These are phyloP conservation scores for Tetranychus cinnabarinus DNA, from an alignment of 1,140 invertebrate species.

Conservation along the genomic window DNA sequence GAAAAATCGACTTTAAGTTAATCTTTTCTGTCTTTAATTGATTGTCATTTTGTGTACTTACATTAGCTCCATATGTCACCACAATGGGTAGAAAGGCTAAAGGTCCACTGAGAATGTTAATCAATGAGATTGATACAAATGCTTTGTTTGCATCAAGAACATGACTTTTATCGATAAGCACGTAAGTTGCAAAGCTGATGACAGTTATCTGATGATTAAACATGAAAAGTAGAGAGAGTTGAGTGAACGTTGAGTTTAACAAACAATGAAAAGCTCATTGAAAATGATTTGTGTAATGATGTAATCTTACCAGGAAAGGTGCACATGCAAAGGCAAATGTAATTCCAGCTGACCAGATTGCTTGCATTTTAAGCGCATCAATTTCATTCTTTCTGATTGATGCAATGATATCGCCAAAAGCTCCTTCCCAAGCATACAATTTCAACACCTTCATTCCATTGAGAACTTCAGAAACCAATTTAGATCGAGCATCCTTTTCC, in stretches of 20 bases:
- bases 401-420: slow-evolving; percentile 12
- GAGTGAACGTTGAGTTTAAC: background rate
- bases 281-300: background rate
- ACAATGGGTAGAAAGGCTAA: slow-evolving; percentile 11
- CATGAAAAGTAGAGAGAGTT: too few species aligned
- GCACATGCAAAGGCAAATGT: slow-evolving; percentile 11
- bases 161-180: slow-evolving; percentile 22
- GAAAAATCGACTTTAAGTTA: background rate
- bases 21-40: background rate
- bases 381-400: slow-evolving; percentile 1
- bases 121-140: slow-evolving; percentile 34
- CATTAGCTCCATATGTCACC: background rate
- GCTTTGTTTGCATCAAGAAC: slow-evolving; percentile 34
- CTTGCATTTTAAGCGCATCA: background rate
- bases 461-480: slow-evolving; percentile 20
- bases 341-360: background rate
- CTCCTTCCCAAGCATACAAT: slow-evolving; percentile 16
- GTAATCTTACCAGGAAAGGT: slow-evolving; percentile 15
- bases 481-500: slow-evolving; percentile 19
- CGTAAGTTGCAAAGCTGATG: slow-evolving; percentile 21
- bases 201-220: slow-evolving; percentile 14
- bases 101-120: slow-evolving; percentile 49
- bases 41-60: background rate
- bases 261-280: too few species aligned
- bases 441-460: slow-evolving; percentile 19